These are phyloP conservation scores for Neopipo cinnamomea DNA, from an alignment of 2,113 vertebrate species.

Conservation along the genomic window DNA sequence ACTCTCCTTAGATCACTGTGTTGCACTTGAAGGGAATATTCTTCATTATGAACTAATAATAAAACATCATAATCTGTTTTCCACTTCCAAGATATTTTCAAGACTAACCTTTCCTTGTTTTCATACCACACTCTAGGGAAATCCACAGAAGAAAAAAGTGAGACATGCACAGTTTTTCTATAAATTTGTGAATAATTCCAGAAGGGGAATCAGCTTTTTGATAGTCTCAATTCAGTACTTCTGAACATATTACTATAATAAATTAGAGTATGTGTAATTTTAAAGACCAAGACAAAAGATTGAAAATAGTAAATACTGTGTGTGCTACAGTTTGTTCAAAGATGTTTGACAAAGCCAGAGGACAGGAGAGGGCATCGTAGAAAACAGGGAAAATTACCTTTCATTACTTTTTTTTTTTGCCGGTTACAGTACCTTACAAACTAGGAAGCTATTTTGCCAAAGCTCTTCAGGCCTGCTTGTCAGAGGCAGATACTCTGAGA, in stretches of 20 bases:
- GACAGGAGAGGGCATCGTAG: not conserved
- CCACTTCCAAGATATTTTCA: not conserved
- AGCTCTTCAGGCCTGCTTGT: not conserved
- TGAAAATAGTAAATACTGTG: not conserved
- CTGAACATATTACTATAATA: not conserved
- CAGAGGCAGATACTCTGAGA: not conserved
- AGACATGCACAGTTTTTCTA: not conserved
- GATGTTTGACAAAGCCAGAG: not conserved
- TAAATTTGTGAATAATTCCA: not conserved
- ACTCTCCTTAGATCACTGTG: not conserved
- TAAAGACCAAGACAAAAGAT: not conserved
- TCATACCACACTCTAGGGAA: not conserved
- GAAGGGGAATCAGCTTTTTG: not conserved
- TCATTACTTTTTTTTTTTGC: not conserved
- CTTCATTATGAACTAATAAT: not conserved
- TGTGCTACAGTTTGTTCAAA: not conserved
- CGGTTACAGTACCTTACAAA: not conserved
- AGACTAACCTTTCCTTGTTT: not conserved
- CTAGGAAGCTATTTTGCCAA: not conserved
- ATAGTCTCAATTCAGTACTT: not conserved
- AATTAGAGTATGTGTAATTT: not conserved
- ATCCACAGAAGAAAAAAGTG: not conserved
- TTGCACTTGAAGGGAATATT: not conserved
- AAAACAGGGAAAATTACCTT: not conserved
- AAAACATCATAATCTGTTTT: not conserved